Evolutionary conservation across 2,113 vertebrate species (phyloP), one percentile per base, ranked within the genome.

Genomic region (Podarcis raffonei): DNA sequence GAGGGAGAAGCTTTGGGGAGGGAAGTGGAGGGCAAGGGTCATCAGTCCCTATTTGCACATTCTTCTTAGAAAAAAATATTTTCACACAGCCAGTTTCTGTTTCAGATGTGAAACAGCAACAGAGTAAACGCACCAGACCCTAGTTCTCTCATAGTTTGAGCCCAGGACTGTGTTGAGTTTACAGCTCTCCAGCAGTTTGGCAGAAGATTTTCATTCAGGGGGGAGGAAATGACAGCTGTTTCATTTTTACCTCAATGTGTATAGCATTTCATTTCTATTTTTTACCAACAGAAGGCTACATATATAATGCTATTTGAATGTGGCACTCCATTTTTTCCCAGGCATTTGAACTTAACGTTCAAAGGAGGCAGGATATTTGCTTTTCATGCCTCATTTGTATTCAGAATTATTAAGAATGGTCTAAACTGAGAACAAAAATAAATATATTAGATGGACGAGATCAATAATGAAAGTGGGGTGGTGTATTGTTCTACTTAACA

Each of bases 171-270:
- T 57, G 65, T 81, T 62, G 48, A 91, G 53, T 72, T 77, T 84
- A 92, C 86, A 91, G 82, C 39, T 32, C 25, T 89, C 81, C 62
- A 89, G 39, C 7, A 90, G 84, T 53, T 81, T 89, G 71, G 76
- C 77, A 84, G 80, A 37, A 84, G 87, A 90, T 2, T 0, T 48
- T 35, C 78, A 83, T 3, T 81, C 53, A 74, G 22, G 66, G 89
- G 89, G 85, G 77, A 62, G 25, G 81, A 86, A 86, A 78, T 0
- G 81, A 72, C 48, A 72, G 66, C n/a, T 59, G 37, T 91, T 37
- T n/a, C 2, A 13, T 53, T 79, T 16, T 48, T 62, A 42, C 20
- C 74, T 86, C 74, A 75, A 37, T 62, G 76, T 39, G 35, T 65
- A 75, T 35, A 75, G 25, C 68, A 30, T 12, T 85, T 78, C 30